Conservation (phyloP, 2,888 invertebrate species). For the Aspidapion aeneum region DNA sequence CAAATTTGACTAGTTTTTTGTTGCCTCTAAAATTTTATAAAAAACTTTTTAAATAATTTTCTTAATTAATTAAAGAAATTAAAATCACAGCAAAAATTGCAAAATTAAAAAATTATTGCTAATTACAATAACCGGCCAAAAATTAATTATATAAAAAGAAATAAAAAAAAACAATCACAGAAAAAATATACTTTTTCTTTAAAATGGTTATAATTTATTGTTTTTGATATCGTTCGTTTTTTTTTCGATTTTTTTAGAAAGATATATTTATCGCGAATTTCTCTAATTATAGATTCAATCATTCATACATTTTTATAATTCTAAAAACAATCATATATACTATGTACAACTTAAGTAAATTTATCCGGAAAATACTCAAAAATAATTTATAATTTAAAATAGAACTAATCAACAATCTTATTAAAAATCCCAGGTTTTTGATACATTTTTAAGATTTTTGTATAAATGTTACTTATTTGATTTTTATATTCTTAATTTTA, state of each 20-base stretch:
- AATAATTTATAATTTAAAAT: neutral
- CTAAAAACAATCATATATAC: slow-evolving; percentile 35
- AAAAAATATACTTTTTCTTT: slow-evolving; percentile 27
- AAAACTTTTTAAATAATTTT: slow-evolving; percentile 23
- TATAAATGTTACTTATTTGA: no score
- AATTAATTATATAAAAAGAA: slow-evolving; percentile 27
- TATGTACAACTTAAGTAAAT: slow-evolving; percentile 34
- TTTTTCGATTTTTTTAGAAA: slow-evolving; percentile 28
- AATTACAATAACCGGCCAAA: slow-evolving; percentile 39
- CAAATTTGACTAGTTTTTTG: slow-evolving; percentile 10
- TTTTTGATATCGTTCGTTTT: slow-evolving; percentile 21
- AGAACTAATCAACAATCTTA: neutral
- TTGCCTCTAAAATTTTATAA: slow-evolving; percentile 26
- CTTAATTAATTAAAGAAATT: slow-evolving; percentile 18
- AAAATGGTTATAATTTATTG: slow-evolving; percentile 14
- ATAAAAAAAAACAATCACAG: slow-evolving; percentile 33
- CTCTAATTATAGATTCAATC: slow-evolving; percentile 34
- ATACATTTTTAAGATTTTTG: no score
- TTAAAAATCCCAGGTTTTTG: no score
- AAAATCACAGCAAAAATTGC: slow-evolving; percentile 39
- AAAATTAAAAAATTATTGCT: slow-evolving; percentile 38
- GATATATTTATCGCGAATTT: slow-evolving; percentile 30
- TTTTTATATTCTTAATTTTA: no score
- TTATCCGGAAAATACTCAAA: slow-evolving; percentile 4
- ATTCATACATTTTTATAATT: slow-evolving; percentile 34